Base-by-base conservation (phyloP, 2,888 invertebrate genomes). In the Eilema griseolum region DNA sequence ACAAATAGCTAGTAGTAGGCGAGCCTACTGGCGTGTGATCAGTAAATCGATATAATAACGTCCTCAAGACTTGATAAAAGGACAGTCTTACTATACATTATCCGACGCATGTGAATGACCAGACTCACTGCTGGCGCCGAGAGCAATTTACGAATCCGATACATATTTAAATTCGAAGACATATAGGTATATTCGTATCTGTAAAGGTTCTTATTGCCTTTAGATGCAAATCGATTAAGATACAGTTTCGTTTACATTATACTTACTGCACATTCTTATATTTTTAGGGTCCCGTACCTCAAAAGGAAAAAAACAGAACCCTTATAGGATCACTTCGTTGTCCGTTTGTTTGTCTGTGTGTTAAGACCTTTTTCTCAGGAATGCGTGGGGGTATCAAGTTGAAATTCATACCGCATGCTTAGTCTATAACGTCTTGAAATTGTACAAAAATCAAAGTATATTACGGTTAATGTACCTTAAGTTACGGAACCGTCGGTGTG, bases 141-240 rank as follows among this genome's bases (percentile, higher is more conserved):
- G 41, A 69, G 67, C 74, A 81, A 79, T 76, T 79, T 77, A 75
- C 75, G 41, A 60, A 72, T 66, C 60, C 52, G 67, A 72, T 52
- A 52, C 52, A 7, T 72, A 71, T 74, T 81, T 70, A 73, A 78
- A 73, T 80, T 77, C 46, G 16, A 41, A 63, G n/a, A 63, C 10
- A 20, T 26, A n/a, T 63, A 10, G 10, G 24, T 46, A 46, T 64
- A 64, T 46, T 46, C 20, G 20, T 46, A n/a, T 10, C 46, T n/a
- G 12, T 14, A 46, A 12, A 46, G 20, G 52, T 64, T 10, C 20
- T 64, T 14, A 64, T 64, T 26, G 10, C 2, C 14, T 52, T 28
- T 20, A 62, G 62, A 41, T 62, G 37, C 23, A 24, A 16, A 62
- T n/a, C 52, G 52, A 52, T 52, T 52, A 52, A 52, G 52, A n/a